Percentiles rank a stretch among this genome's conserved stretches.
These are phyloP conservation scores for Lates japonicus DNA, from an alignment of 2,797 vertebrate species.

Conservation along the genomic window DNA sequence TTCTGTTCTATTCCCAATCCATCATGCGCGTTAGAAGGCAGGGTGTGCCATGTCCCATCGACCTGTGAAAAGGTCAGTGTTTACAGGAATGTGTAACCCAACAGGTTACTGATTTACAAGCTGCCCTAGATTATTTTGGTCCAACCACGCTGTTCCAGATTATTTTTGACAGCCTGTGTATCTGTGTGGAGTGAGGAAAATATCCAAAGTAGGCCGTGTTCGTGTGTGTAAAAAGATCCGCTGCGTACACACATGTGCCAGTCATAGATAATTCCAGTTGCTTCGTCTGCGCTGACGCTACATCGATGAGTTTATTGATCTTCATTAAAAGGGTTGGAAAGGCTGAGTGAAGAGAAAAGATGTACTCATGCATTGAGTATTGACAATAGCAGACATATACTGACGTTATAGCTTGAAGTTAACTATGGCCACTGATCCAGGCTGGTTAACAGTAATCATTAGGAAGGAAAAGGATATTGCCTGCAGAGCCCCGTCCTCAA, in stretches of 20 bases:
- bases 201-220: too few species aligned
- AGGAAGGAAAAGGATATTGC: conserved; percentile 61
- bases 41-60: conserved; percentile 69
- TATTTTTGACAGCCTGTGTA: conserved; percentile 51
- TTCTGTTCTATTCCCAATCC: conserved; percentile 48
- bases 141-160: too few species aligned
- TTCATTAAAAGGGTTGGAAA: conserved; percentile 81
- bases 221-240: neutral
- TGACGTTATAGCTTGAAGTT: conserved; percentile 72
- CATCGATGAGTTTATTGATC: conserved; percentile 86
- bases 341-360: conserved; percentile 82
- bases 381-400: conserved; percentile 77
- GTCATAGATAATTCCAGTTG: conserved; percentile 79
- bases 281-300: conserved; percentile 77
- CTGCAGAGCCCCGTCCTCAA: conserved; percentile 49
- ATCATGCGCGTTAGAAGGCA: conserved; percentile 50
- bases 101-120: conserved; percentile 63
- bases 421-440: conserved; percentile 76
- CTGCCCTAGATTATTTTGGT: too few species aligned
- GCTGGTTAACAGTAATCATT: conserved; percentile 83
- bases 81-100: conserved; percentile 42
- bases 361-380: conserved; percentile 81
- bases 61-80: conserved; percentile 68
- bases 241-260: conserved; percentile 37
- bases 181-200: conserved; percentile 23